A percentile compares a stretch with the other conserved stretches of the same genome.
phyloP scores from a whole-genome alignment of 2,113 vertebrate genomes.

The Gymnobelideus leadbeateri region DNA sequence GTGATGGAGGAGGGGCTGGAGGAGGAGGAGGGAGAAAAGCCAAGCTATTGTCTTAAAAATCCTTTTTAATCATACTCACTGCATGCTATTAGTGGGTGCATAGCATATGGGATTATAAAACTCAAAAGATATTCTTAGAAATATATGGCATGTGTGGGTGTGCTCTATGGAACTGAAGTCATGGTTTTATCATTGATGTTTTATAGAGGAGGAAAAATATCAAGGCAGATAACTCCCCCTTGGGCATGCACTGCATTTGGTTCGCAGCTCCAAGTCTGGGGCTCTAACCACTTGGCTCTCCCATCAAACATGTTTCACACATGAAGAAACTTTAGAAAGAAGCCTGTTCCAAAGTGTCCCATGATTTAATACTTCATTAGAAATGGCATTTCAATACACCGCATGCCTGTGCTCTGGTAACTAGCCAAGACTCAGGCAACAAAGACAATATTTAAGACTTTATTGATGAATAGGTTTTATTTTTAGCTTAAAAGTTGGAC shows the following conservation, averaged over 20 bases:
- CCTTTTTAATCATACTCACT: fast-evolving
- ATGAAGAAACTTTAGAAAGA: neutral
- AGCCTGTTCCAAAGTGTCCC: neutral
- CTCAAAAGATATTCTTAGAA: fast-evolving
- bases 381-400: neutral
- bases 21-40: neutral
- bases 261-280: neutral
- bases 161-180: neutral
- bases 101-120: fast-evolving
- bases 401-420: constrained; percentile 25
- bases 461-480: constrained; percentile 68
- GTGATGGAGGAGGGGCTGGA: neutral
- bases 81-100: neutral
- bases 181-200: neutral
- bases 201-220: neutral
- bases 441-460: constrained; percentile 57
- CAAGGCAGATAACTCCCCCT: neutral
- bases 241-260: neutral
- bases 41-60: neutral
- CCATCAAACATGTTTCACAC: neutral
- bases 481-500: constrained; percentile 65
- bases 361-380: constrained; percentile 21
- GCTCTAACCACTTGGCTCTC: neutral
- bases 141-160: neutral
- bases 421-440: constrained; percentile 25